Conservation (phyloP, 2,888 invertebrate genomes). For the Caenorhabditis macrosperma region DNA sequence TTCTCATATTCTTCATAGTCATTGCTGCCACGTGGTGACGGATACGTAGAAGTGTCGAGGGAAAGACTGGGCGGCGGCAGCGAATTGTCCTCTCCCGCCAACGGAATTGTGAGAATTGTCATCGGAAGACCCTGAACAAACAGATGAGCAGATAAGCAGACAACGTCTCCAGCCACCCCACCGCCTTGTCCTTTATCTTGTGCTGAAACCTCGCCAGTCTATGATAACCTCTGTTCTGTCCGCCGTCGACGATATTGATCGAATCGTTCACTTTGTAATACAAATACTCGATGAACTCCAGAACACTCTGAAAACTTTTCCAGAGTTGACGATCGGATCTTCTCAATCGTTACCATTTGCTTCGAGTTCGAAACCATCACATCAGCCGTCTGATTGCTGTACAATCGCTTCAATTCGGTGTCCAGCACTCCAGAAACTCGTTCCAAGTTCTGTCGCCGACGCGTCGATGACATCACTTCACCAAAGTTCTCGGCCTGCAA, state of each 20-base stretch:
- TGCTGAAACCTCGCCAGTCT: conserved; percentile 66
- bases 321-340: background rate
- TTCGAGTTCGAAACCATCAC: conserved; percentile 65
- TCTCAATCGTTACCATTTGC: conserved; percentile 55
- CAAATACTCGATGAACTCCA: conserved; percentile 70
- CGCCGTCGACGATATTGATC: conserved; percentile 63
- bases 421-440: conserved; percentile 61
- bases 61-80: conserved; percentile 61
- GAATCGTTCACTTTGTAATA: conserved; percentile 70
- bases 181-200: conserved; percentile 69
- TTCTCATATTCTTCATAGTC: conserved; percentile 68
- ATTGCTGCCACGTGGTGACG: conserved; percentile 51
- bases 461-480: conserved; percentile 65
- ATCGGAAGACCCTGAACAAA: conserved; percentile 66
- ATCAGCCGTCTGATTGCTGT: conserved; percentile 63
- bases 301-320: conserved; percentile 60
- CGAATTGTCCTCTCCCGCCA: conserved; percentile 63
- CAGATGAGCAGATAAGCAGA: too few species aligned
- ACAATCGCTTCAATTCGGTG: conserved; percentile 63
- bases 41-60: conserved; percentile 28
- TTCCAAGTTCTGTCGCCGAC: conserved; percentile 61
- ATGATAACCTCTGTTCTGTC: conserved; percentile 62
- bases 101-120: conserved; percentile 67
- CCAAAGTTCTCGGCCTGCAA: conserved; percentile 72
- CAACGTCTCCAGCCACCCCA: conserved; percentile 13